Evolutionary conservation across 2,113 vertebrate genomes (phyloP), one percentile per base, ranked within the genome.

Genomic region (Tetraodon nigroviridis): DNA sequence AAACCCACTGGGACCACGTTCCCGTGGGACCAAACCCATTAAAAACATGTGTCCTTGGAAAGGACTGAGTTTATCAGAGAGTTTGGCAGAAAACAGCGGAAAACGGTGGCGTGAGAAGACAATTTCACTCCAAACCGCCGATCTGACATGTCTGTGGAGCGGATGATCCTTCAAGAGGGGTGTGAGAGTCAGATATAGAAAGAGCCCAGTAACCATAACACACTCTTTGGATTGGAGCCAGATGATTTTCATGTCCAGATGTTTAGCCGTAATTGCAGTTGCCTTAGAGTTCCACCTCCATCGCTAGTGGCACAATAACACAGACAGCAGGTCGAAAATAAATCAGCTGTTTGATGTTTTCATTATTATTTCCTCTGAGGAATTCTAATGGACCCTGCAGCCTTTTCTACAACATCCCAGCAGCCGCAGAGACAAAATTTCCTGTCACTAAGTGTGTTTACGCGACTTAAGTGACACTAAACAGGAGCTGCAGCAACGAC

Each of bases 241-340:
- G 51, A 70, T 22, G 52, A 63, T 49, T 69, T 17, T 55, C 16
- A 7, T 7, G 16, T 50, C 60, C 85, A 82, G 79, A 82, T 79
- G 75, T 75, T 76, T 18, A 32, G 71, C 18, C 2, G 42, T 53
- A 64, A 67, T 58, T 0, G 0, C 81, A 85, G 75, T 76, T 84
- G 82, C 76, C 55, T n/a, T 57, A 55, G 45, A 52, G 48, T 63
- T 71, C 47, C 64, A 76, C 76, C 72, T 79, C 79, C 20, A 21
- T n/a, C 14, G 61, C 64, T 55, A 19, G 52, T 44, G 58, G 71
- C 64, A 74, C 48, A 69, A 37, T 51, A 62, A 74, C 69, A 82
- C 73, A 67, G 47, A 66, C 22, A 64, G 37, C 44, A 64, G 67
- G 57, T 59, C 17, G 3, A 49, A 78, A 24, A 77, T 54, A 76